Percentiles rank a stretch among this genome's conserved stretches.
Evolutionary conservation across 2,797 vertebrate genomes (phyloP).

Genomic region (Podargus strigoides): DNA sequence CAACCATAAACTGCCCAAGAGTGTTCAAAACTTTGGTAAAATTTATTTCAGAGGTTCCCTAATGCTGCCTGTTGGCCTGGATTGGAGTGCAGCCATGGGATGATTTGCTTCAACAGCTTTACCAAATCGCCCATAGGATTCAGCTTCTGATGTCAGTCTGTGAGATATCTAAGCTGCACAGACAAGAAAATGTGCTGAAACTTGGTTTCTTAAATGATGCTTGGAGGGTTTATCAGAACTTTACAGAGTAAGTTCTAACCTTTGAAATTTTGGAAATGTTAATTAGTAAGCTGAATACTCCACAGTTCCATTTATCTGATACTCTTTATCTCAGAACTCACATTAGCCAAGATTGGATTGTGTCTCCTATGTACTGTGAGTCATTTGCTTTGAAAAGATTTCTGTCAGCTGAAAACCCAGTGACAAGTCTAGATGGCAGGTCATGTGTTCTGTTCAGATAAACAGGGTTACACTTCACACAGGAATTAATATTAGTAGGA

Average conservation of each 20-base stretch:
- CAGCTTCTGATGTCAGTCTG: background rate
- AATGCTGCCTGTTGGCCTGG: background rate
- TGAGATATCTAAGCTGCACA: background rate
- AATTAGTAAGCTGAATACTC: background rate
- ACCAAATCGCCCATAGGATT: background rate
- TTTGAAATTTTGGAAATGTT: constrained; percentile 33
- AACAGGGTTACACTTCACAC: background rate
- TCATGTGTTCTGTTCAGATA: background rate
- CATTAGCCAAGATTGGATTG: background rate
- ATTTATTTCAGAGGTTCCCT: background rate
- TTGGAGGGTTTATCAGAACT: background rate
- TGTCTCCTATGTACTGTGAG: background rate
- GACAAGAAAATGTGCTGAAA: background rate
- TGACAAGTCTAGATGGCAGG: background rate
- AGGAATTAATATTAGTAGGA: background rate
- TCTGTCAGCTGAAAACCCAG: background rate
- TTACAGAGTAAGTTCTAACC: background rate
- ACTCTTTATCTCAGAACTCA: background rate
- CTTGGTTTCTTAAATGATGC: background rate
- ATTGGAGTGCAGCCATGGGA: background rate
- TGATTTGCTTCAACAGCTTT: background rate
- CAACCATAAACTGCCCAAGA: background rate
- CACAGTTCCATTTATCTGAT: background rate
- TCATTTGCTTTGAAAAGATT: constrained; percentile 25
- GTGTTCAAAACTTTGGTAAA: background rate